Base-by-base conservation (phyloP, 2,888 invertebrate genomes). In the Neoscelio sp. region DNA sequence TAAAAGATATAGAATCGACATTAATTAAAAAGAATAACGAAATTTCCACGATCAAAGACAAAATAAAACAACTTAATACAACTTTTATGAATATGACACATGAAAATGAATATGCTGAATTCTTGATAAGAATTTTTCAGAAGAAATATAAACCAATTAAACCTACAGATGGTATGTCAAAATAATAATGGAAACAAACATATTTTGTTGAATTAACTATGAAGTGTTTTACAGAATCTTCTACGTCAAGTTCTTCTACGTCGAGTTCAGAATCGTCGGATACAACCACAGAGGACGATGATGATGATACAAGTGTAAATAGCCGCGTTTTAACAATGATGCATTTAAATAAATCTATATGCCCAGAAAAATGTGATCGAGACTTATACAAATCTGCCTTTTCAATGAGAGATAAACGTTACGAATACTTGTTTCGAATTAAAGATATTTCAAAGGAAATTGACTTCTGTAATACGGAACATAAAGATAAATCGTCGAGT, bases 141-240 rank as follows among this genome's bases (percentile, higher is more conserved):
- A 97, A 96, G 87, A 96, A 95, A 85, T 96, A 94, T 85, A 95
- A 95, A 78, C 93, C 94, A 3, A 94, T 94, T 0, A 95, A 95
- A 85, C 92, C 2, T 48, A 92, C 92, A 2, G 92, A 92, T 67
- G 93, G 92, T 91, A 56, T 17, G 58, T 62, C 1, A 8, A 44
- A 23, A 40, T 33, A 46, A 42, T 65, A 15, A 26, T 64, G n/a
- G n/a, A n/a, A n/a, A n/a, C n/a, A n/a, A n/a, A n/a, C n/a, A n/a
- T n/a, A n/a, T n/a, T n/a, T n/a, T n/a, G n/a, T 23, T 30, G 33
- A 13, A 46, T 42, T 71, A 3, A n/a, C 42, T 44, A 48, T 26
- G 40, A 60, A 17, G 33, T 50, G 33, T 50, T 48, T 67, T 15
- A 42, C 46, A 56, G 62, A 12, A 28, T 15, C 23, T n/a, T 38